Conservation (phyloP, 2,888 invertebrate species). For the Copidosoma aretas region DNA sequence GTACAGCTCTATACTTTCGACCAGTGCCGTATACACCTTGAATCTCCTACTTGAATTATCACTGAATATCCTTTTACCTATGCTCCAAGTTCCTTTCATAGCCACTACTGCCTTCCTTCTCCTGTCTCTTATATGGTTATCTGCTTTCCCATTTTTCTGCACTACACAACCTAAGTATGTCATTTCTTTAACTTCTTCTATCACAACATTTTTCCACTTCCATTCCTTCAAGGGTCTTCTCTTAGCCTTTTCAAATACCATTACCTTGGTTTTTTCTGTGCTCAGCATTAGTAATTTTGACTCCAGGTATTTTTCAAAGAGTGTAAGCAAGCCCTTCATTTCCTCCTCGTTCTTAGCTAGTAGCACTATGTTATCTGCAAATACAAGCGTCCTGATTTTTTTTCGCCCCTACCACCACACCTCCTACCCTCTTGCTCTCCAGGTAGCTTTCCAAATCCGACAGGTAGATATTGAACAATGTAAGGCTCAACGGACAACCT, state of each 20-base stretch:
- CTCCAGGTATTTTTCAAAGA: background rate
- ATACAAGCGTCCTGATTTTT: background rate
- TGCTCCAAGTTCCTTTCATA: background rate
- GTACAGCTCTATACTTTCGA: no score
- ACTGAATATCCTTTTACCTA: background rate
- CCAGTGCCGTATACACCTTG: no score
- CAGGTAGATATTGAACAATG: constrained; percentile 30
- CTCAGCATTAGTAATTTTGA: background rate
- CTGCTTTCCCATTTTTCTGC: background rate
- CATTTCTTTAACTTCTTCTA: background rate
- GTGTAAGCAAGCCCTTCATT: background rate
- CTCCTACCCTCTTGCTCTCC: background rate
- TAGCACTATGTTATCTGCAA: background rate
- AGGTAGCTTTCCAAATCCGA: constrained; percentile 36
- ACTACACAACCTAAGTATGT: background rate
- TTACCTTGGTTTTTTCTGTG: background rate
- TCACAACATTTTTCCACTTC: background rate
- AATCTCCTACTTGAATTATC: background rate
- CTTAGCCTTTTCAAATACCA: background rate
- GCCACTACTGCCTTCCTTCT: background rate
- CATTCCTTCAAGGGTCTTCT: background rate
- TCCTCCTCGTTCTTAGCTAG: background rate
- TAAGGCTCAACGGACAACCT: constrained; percentile 39
- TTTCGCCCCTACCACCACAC: background rate
- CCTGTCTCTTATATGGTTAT: background rate